phyloP scores from a whole-genome alignment of 1,140 invertebrate genomes.

The Acromyrmex charruanus region DNA sequence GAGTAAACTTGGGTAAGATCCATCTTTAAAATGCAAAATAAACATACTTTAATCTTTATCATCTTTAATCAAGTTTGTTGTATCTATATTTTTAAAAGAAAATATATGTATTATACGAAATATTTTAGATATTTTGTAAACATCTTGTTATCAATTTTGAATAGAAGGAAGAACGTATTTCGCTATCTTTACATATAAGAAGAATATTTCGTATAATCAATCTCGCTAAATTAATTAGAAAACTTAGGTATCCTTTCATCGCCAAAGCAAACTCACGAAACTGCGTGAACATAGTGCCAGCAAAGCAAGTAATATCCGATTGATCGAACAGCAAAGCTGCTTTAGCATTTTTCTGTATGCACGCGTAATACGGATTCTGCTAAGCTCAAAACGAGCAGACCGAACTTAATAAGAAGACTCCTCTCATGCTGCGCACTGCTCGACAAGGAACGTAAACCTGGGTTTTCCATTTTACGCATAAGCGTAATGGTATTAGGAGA shows the following conservation, averaged over 20 bases:
- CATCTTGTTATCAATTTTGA: not conserved
- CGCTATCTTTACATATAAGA: not conserved
- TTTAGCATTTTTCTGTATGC: constrained; percentile 40
- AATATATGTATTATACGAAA: not conserved
- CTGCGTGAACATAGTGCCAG: not conserved
- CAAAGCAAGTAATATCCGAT: constrained; percentile 43
- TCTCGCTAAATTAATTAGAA: not conserved
- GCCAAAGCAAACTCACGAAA: not conserved
- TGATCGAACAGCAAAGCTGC: constrained; percentile 47
- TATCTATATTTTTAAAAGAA: not conserved
- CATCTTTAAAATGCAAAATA: no score
- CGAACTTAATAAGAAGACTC: constrained; percentile 48
- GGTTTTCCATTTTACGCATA: constrained; percentile 29
- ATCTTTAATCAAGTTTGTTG: no score
- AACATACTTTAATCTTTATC: no score
- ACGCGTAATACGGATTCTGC: constrained; percentile 29
- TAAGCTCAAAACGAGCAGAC: constrained; percentile 42
- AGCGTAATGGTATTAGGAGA: not conserved
- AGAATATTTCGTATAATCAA: constrained; percentile 23
- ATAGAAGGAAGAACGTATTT: not conserved
- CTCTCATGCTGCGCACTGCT: not conserved
- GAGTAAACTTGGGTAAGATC: no score
- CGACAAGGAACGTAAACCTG: constrained; percentile 17
- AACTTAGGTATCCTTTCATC: not conserved
- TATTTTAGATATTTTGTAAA: not conserved